These are phyloP conservation scores for Drosophila ezoana DNA, from an alignment of 2,888 invertebrate species.

Conservation along the genomic window DNA sequence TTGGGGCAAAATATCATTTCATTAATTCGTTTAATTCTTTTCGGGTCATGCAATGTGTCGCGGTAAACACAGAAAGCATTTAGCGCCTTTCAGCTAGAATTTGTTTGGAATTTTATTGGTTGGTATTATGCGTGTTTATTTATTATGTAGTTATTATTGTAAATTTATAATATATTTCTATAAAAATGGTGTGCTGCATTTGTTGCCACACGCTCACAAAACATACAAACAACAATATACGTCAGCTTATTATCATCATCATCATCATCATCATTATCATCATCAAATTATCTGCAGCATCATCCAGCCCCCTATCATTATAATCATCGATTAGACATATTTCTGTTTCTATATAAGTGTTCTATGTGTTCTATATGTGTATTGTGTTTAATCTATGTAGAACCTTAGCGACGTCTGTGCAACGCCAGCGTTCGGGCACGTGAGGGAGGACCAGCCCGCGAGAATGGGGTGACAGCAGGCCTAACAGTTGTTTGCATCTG, in stretches of 20 bases:
- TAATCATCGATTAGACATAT: conserved; percentile 39
- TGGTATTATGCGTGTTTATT: conserved; percentile 44
- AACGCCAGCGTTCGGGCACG: conserved; percentile 46
- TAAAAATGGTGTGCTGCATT: conserved; percentile 48
- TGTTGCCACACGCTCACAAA: conserved; percentile 27
- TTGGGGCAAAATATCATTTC: conserved; percentile 7
- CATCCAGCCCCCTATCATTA: conserved; percentile 42
- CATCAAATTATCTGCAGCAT: conserved; percentile 30
- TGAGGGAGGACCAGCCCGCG: conserved; percentile 59
- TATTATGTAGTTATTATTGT: conserved; percentile 40
- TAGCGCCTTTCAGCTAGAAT: conserved; percentile 15
- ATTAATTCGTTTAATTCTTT: background rate
- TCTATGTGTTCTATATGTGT: conserved; percentile 12
- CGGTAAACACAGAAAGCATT: conserved; percentile 21
- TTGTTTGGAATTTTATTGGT: conserved; percentile 55
- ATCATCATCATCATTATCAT: conserved; percentile 12
- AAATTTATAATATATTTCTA: conserved; percentile 44
- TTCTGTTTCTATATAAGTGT: conserved; percentile 20
- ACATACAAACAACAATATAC: conserved; percentile 31
- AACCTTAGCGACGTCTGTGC: conserved; percentile 41
- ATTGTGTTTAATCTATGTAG: conserved; percentile 40
- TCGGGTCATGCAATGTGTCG: conserved; percentile 33
- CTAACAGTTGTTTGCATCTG: conserved; percentile 95
- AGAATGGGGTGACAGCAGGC: background rate
- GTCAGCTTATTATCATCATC: conserved; percentile 18